A percentile compares a stretch with the other conserved stretches of the same genome.
Conservation (phyloP, 2,113 vertebrate species). For the Corythaeola cristata region DNA sequence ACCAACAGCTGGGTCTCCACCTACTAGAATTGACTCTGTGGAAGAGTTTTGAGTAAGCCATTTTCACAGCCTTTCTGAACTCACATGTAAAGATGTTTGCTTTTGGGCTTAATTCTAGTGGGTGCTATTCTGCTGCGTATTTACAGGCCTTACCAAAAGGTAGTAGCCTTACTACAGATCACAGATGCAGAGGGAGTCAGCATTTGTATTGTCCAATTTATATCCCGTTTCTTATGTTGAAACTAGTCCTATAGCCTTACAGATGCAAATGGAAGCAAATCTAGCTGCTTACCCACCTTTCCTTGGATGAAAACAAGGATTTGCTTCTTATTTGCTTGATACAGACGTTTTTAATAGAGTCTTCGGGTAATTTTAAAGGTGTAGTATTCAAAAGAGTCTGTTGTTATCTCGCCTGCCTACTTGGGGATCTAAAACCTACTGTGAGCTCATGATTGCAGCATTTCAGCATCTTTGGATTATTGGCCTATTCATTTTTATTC, state of each 20-base stretch:
- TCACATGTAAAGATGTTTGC: not conserved
- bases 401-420: not conserved
- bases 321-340: not conserved
- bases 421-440: not conserved
- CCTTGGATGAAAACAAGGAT: not conserved
- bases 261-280: not conserved
- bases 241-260: not conserved
- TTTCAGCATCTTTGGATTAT: not conserved
- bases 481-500: not conserved
- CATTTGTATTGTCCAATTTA: not conserved
- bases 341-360: not conserved
- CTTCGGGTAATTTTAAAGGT: not conserved
- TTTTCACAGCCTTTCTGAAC: not conserved
- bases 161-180: not conserved
- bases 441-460: not conserved
- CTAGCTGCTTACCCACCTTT: not conserved
- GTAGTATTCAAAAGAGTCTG: not conserved
- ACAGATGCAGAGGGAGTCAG: not conserved
- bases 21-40: not conserved
- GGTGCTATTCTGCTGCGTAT: not conserved
- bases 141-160: not conserved
- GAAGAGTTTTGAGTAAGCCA: not conserved
- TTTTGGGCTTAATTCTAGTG: not conserved
- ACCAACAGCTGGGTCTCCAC: not conserved
- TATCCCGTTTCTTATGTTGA: not conserved